Evolutionary conservation across 2,888 invertebrate genomes (phyloP).

Genomic region (Boloria euphrosyne): DNA sequence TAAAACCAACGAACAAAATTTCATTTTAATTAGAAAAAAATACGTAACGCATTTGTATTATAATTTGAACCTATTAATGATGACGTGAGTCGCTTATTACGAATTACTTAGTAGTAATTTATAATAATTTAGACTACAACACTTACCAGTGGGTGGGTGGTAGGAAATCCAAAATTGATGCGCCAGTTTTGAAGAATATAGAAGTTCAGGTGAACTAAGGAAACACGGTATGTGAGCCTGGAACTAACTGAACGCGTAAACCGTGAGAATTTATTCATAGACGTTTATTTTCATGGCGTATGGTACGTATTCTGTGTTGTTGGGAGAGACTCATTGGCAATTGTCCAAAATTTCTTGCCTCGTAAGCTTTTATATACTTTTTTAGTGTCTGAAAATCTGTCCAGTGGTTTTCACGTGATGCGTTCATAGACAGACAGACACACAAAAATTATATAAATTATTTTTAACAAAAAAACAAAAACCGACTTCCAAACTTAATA

Average conservation of each 20-base stretch:
- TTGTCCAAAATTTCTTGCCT: conserved; percentile 52
- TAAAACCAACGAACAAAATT: too few species aligned
- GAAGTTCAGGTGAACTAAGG: conserved; percentile 27
- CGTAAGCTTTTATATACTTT: conserved; percentile 15
- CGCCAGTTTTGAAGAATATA: conserved; percentile 84
- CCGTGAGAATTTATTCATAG: conserved; percentile 73
- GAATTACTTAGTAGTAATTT: conserved; percentile 4
- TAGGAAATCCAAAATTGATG: conserved; percentile 94
- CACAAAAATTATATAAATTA: too few species aligned
- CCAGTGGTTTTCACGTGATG: too few species aligned
- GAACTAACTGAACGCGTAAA: conserved; percentile 49
- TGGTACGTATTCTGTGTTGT: conserved; percentile 48
- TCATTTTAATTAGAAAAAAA: too few species aligned
- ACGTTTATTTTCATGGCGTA: conserved; percentile 72
- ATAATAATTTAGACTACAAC: background rate
- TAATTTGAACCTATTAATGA: too few species aligned
- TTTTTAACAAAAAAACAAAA: too few species aligned
- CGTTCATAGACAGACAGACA: too few species aligned
- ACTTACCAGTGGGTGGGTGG: conserved; percentile 88
- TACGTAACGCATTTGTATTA: too few species aligned
- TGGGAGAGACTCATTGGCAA: conserved; percentile 60
- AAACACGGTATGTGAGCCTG: conserved; percentile 19
- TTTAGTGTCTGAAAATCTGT: too few species aligned
- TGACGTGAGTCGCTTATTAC: background rate
- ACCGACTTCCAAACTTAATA: too few species aligned